Conservation (phyloP, 1,140 invertebrate species). For the Spodoptera litura region DNA sequence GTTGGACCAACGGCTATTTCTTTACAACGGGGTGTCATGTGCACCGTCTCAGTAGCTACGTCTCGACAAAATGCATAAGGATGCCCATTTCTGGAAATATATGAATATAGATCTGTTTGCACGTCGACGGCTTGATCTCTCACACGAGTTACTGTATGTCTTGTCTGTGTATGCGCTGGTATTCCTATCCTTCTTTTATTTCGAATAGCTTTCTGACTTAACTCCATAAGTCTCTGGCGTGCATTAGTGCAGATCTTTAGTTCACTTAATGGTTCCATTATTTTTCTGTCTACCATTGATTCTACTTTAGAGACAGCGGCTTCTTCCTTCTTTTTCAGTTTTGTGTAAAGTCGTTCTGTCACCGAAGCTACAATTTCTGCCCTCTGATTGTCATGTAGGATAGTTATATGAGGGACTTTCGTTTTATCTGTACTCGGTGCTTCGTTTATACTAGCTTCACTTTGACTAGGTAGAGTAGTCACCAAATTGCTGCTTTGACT, state of each 20-base stretch:
- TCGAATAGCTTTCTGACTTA: slow-evolving; percentile 86
- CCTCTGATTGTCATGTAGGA: slow-evolving; percentile 83
- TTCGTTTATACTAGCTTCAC: slow-evolving; percentile 60
- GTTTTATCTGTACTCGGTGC: slow-evolving; percentile 53
- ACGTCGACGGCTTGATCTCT: slow-evolving; percentile 87
- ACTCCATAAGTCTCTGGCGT: slow-evolving; percentile 85
- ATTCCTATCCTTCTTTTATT: slow-evolving; percentile 87
- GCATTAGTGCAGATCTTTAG: slow-evolving; percentile 87
- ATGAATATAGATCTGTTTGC: slow-evolving; percentile 82
- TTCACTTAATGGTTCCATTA: slow-evolving; percentile 80
- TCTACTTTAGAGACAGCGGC: slow-evolving; percentile 78
- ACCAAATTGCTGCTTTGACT: slow-evolving; percentile 48
- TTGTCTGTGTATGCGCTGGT: slow-evolving; percentile 88
- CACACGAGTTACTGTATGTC: slow-evolving; percentile 83
- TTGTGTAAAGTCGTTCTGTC: slow-evolving; percentile 89
- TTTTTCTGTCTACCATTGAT: slow-evolving; percentile 76
- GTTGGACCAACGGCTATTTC: slow-evolving; percentile 76
- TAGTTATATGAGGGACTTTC: slow-evolving; percentile 59
- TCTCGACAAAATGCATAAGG: slow-evolving; percentile 66
- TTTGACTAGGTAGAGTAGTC: slow-evolving; percentile 60
- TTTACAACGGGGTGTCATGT: slow-evolving; percentile 76
- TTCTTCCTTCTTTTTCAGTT: slow-evolving; percentile 87
- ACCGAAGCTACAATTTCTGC: slow-evolving; percentile 90
- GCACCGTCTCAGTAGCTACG: slow-evolving; percentile 75
- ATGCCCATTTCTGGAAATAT: slow-evolving; percentile 65